A percentile compares a stretch with the other conserved stretches of the same genome.
Conservation (phyloP, 30 jellyfish, hydroid and myxozoan genomes). For the Mastigias papua region DNA sequence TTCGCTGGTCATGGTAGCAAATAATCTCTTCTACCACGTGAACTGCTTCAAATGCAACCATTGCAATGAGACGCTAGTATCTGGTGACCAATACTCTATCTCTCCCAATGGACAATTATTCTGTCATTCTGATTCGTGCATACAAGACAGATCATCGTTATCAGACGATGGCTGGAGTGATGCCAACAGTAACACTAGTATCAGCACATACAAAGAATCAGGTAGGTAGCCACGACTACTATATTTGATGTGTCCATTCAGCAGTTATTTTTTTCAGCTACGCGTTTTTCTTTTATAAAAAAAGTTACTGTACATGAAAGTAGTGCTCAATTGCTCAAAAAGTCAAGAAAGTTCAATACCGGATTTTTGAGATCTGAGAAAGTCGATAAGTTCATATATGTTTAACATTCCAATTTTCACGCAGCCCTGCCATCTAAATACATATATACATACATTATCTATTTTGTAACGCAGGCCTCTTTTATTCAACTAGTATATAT, state of each 20-base stretch:
- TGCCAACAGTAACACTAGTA: conserved; percentile 38
- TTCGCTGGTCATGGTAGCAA: conserved; percentile 72
- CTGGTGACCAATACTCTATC: conserved; percentile 78
- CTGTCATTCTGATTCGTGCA: conserved; percentile 51
- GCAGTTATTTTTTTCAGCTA: background rate
- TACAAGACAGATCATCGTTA: conserved; percentile 2
- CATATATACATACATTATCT: too few relatives aligned
- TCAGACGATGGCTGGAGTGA: conserved; percentile 68
- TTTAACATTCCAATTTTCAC: too few relatives aligned
- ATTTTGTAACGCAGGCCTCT: too few relatives aligned
- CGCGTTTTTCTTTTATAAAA: too few relatives aligned
- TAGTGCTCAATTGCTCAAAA: too few relatives aligned
- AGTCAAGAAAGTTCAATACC: too few relatives aligned
- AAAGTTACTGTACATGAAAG: too few relatives aligned
- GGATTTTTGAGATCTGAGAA: too few relatives aligned
- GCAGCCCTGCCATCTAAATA: too few relatives aligned
- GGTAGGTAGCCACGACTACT: conserved; percentile 5
- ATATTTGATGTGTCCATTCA: background rate
- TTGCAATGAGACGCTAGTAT: conserved; percentile 51
- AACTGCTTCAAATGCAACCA: conserved; percentile 72
- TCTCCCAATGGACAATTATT: conserved; percentile 27
- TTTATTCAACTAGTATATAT: too few relatives aligned
- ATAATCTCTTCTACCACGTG: conserved; percentile 55
- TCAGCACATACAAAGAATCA: conserved; percentile 34
- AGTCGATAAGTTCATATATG: too few relatives aligned